Evolutionary conservation across 2,113 vertebrate genomes (phyloP).

Genomic region (Seriola rivoliana): DNA sequence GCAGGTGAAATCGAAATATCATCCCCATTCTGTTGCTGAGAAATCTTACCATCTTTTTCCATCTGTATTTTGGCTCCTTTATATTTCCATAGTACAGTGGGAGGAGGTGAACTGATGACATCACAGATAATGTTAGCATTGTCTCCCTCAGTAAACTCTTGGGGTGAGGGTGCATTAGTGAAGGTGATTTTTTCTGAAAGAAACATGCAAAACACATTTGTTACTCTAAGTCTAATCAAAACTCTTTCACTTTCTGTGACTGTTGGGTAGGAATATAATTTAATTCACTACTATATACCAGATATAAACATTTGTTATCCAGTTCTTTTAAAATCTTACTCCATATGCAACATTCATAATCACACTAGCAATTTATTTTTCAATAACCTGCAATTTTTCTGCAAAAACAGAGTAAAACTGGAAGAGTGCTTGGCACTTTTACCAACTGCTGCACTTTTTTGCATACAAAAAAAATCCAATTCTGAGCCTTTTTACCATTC

Average conservation of each 20-base stretch:
- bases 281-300: neutral
- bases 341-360: neutral
- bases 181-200: conserved; percentile 95
- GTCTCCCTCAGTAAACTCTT: conserved; percentile 96
- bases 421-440: neutral
- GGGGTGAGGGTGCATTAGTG: conserved; percentile 93
- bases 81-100: conserved; percentile 95
- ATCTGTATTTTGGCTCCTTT: conserved; percentile 91
- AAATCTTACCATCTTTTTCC: conserved; percentile 94
- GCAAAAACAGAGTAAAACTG: neutral
- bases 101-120: conserved; percentile 92
- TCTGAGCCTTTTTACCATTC: neutral
- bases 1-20: neutral
- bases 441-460: neutral
- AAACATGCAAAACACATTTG: conserved; percentile 19
- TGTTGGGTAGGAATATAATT: neutral
- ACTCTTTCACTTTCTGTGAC: neutral
- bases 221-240: neutral
- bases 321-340: neutral
- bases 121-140: conserved; percentile 93
- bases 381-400: neutral
- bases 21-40: neutral
- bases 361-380: neutral
- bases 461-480: neutral
- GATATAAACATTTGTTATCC: neutral